Conservation (phyloP, 2,797 vertebrate genomes). For the Halcyon smyrnensis region DNA sequence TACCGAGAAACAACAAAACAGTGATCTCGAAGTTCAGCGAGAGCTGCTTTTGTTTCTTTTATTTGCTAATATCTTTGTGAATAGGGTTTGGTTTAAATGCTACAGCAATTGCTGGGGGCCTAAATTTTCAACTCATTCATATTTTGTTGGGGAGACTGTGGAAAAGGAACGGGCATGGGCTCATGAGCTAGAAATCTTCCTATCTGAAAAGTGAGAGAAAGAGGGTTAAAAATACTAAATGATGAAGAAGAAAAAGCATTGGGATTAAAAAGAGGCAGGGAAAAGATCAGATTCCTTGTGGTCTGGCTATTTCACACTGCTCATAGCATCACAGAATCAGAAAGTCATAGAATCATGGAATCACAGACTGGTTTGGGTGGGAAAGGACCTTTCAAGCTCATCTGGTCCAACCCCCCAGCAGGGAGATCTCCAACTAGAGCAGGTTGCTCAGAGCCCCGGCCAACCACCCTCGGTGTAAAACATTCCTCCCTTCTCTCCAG, state of each 20-base stretch:
- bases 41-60: neutral
- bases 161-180: neutral
- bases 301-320: fast-evolving
- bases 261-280: neutral
- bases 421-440: neutral
- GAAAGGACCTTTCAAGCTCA: neutral
- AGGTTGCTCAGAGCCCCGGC: neutral
- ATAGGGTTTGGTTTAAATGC: neutral
- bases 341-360: neutral
- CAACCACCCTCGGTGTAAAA: neutral
- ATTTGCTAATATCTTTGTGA: neutral
- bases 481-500: neutral
- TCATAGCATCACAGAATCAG: neutral
- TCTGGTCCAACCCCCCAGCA: neutral
- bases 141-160: neutral
- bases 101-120: neutral
- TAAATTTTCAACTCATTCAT: neutral
- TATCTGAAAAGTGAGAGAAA: neutral
- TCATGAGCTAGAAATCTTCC: neutral
- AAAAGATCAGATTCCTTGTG: neutral
- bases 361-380: neutral
- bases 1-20: neutral
- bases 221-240: fast-evolving
- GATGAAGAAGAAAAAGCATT: neutral
- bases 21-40: neutral